Conservation (phyloP, 1,140 invertebrate species). For the Aphaenogaster ashmeadi region DNA sequence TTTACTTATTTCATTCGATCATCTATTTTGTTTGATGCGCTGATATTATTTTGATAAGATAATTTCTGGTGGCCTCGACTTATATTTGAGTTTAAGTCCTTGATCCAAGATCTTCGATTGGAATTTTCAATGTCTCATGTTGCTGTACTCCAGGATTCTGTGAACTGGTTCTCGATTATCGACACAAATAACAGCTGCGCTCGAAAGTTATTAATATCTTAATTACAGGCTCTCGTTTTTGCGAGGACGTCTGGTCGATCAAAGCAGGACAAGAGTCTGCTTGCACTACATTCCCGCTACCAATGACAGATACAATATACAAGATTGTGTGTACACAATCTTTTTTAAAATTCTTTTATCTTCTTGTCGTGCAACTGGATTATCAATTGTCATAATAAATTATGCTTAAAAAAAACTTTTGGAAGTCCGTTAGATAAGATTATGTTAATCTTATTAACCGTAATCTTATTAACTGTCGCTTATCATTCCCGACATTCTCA, state of each 20-base stretch:
- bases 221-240: slow-evolving; percentile 72
- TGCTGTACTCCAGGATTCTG: not conserved
- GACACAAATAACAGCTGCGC: slow-evolving; percentile 2
- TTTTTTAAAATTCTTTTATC: slow-evolving; percentile 23
- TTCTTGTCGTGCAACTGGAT: not conserved
- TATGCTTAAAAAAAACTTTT: not conserved
- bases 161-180: slow-evolving; percentile 38
- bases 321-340: not conserved
- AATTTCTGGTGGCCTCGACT: not conserved
- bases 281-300: not conserved
- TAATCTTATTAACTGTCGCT: not conserved
- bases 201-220: slow-evolving; percentile 78
- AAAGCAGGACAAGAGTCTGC: slow-evolving; percentile 3
- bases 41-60: not conserved
- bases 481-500: not conserved
- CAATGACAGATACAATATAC: not conserved
- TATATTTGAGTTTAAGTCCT: not conserved
- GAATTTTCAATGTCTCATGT: not conserved
- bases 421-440: not conserved
- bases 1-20: too few species aligned
- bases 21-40: not conserved
- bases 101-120: not conserved
- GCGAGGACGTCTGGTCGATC: slow-evolving; percentile 72
- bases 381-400: slow-evolving; percentile 1
- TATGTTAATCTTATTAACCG: not conserved